Evolutionary conservation across 2,797 vertebrate genomes (phyloP), one percentile per base, ranked within the genome.

Genomic region (Eidolon dupreanum): DNA sequence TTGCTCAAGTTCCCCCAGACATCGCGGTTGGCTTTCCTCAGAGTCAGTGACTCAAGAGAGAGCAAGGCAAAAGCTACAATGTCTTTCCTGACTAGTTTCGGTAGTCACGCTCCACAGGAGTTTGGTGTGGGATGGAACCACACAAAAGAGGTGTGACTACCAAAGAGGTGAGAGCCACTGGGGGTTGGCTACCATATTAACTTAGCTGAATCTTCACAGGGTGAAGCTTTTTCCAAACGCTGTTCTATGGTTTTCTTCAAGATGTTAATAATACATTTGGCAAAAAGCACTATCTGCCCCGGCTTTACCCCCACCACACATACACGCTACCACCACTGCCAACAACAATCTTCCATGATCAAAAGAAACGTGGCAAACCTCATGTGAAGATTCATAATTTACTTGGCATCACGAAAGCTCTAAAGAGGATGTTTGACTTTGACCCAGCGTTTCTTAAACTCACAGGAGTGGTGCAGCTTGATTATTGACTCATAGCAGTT

Each of bases 171-270:
- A 78, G 79, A 55, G 16, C 74, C 43, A 43, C 26, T 61, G 31
- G n/a, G 20, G 16, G 38, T 2, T 8, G n/a, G 22, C 24, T n/a
- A 63, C 2, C 19, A 36, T 63, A 49, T 74, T 81, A n/a, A 75
- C 26, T 24, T 43, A 26, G 11, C 36, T 70, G 43, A 65, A 57
- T 91, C 31, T 88, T 90, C n/a, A 68, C 20, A 33, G 33, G 33
- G 33, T 33, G 33, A 33, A 33, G 33, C 33, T 33, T 33, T 94
- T 84, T 74, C 36, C 36, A 85, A 83, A 87, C 33, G 2, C 19
- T 13, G 0, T 73, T 95, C n/a, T 71, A 2, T 87, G 19, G 24
- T 90, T 95, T 87, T 83, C 61, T 46, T 93, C 46, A 94, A 84
- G 61, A 93, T 73, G 31, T 81, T 55, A 90, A 46, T 9, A 49